Base-by-base conservation (phyloP, 2,113 vertebrate genomes). In the Capra hircus region DNA sequence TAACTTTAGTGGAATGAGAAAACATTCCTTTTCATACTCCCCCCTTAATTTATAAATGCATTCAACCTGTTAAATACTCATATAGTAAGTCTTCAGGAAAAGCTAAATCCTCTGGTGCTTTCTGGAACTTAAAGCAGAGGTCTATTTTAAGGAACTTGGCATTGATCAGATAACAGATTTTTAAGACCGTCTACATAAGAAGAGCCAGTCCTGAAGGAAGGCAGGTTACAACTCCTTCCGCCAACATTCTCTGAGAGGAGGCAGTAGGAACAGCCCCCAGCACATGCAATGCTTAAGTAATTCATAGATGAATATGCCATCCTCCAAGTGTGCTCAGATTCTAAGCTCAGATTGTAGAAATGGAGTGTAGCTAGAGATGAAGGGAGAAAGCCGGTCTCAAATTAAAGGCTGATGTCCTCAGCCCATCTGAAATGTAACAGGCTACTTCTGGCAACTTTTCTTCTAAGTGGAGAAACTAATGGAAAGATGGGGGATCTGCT, bases 31-130 rank as follows among this genome's bases (percentile, higher is more conserved):
- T 74, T 77, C 6, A 4, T 84, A 59, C 21, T 80, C 21, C 3
- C 10, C 11, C 10, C 64, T 48, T 83, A 48, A 83, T 89, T 88
- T 88, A 67, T 94, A 94, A 88, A 57, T 82, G 25, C 2, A n/a
- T 88, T 92, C 59, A 90, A 43, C 92, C 87, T 95, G 36, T 88
- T 94, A 90, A 33, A 62, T 88, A 89, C 90, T 71, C 36, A 1
- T 52, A 1, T n/a, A 53, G 25, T 53, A 60, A 86, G 7, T 90
- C 43, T 64, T 94, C 45, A 94, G 48, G 74, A 83, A 96, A 92
- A 82, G 21, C 64, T 53, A 43, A 43, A 88, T 82, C 80, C 77
- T 94, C 1, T 71, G 74, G 15, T 55, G 45, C 30, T 83, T 95
- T 86, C 28, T 77, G 52, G 21, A 82, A 78, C 90, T 87, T 93